Evolutionary conservation across 2,113 vertebrate species (phyloP).

Genomic region (Vombatus ursinus): DNA sequence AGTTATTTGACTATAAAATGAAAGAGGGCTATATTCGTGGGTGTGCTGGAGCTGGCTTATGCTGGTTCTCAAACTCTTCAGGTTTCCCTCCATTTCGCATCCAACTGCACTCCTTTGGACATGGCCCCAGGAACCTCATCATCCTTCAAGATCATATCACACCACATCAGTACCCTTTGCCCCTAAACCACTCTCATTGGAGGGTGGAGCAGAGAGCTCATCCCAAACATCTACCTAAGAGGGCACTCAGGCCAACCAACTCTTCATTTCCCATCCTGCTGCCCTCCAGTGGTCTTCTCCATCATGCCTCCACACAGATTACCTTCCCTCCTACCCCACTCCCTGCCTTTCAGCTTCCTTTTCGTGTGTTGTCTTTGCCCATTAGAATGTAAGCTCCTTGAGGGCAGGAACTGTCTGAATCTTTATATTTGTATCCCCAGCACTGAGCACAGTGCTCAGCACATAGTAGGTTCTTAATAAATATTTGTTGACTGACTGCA

Average conservation of each 20-base stretch:
- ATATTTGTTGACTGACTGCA: neutral
- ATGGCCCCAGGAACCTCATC: neutral
- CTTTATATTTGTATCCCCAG: neutral
- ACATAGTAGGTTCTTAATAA: neutral
- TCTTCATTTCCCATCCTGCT: neutral
- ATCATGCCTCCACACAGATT: neutral
- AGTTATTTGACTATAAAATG: neutral
- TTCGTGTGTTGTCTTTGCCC: neutral
- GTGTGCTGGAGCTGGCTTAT: neutral
- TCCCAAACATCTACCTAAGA: neutral
- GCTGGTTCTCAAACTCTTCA: neutral
- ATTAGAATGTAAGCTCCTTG: neutral
- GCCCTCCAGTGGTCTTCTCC: neutral
- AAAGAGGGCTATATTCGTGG: neutral
- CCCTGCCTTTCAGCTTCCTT: too few species aligned
- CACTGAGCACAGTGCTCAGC: neutral
- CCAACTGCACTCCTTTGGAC: neutral
- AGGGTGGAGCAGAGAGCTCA: neutral
- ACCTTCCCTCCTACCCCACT: neutral
- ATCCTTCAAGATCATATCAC: neutral
- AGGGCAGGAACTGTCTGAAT: neutral
- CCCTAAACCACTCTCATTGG: neutral
- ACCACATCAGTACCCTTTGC: neutral
- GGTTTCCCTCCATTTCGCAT: neutral
- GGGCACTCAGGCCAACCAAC: neutral